Evolutionary conservation across 2,888 invertebrate species (phyloP), one percentile per base, ranked within the genome.

Genomic region (Tetragnatha montana): DNA sequence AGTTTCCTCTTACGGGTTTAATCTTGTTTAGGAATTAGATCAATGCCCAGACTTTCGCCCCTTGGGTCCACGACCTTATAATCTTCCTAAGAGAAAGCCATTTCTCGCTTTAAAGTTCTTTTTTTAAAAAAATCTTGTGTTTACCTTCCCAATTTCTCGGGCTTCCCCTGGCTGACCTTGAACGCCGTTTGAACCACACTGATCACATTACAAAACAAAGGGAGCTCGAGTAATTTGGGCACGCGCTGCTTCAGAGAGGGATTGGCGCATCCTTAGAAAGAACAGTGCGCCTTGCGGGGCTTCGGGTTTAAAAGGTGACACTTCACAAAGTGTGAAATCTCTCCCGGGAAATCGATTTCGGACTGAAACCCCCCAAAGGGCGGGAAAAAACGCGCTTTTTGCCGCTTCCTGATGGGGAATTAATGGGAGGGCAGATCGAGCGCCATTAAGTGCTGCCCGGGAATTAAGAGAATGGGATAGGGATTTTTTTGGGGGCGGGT

Each of bases 181-280:
- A 60, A 60, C 60, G 60, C 60, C 6, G 60, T 6, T 60, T 60
- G 60, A 60, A 12, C 60, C 60, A 17, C 60, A 60, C 60, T 60
- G 60, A 60, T 60, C 60, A 60, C 12, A 10, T 60, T 60, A 60
- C 60, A 6, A 10, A 60, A 60, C 12, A 4, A 10, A 60, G 14
- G 60, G 60, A 60, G 78, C 78, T 21, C 60, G 60, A 78, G 22
- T 78, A 60, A 78, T 78, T 78, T 60, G 50, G 60, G 4, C 21
- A 78, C 51, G 60, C 78, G 22, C 78, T 60, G 60, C 60, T 4
- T 14, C 12, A n/a, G 50, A 51, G 19, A 71, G 51, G 85, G 85
- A 79, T 85, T 85, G 81, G 75, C n/a, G 87, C 87, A 87, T 81
- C 87, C 87, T 69, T 81, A 87, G 81, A 81, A 87, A 81, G 69